Evolutionary conservation across 2,888 invertebrate genomes (phyloP), one percentile per base, ranked within the genome.

Genomic region (Idaea straminata): DNA sequence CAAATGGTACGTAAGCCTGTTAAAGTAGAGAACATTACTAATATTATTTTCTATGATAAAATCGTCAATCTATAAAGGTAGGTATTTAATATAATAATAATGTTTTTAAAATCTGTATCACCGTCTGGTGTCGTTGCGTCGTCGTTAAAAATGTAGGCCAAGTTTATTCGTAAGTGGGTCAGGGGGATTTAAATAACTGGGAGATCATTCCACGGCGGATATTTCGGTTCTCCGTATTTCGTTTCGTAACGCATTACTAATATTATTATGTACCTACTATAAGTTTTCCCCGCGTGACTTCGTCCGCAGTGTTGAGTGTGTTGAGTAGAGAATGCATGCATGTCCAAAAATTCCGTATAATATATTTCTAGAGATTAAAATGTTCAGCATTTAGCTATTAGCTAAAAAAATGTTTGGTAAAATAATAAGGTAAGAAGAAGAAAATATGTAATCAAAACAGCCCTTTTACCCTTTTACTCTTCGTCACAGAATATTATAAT

Each of bases 121-220:
- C 66, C 65, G 69, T 68, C 68, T 68, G 71, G 68, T 69, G 67
- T 66, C 70, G 69, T 64, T 69, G 65, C 66, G 83, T 80, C 80
- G 80, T 80, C 80, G 80, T 62, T 69, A 68, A 64, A 75, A 77
- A 90, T 83, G 84, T 87, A 72, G 89, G 90, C 83, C 91, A 91
- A 91, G 91, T 90, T 89, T 87, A 85, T 70, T 70, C 70, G 66
- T 76, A 91, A 83, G 71, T 89, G 71, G 89, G 91, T 89, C 91
- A 91, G 85, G 86, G 88, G 83, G 81, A 86, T 79, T 80, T 77
- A 69, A 82, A 82, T 83, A 81, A 84, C 83, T 79, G 82, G 79
- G 82, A 80, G 79, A 80, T 79, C 78, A 75, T 77, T 82, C 76
- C 83, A 78, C 77, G 76, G 79, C 82, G 81, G 82, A 83, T 86